Evolutionary conservation across 2,797 vertebrate genomes (phyloP).

Genomic region (Halcyon badia): DNA sequence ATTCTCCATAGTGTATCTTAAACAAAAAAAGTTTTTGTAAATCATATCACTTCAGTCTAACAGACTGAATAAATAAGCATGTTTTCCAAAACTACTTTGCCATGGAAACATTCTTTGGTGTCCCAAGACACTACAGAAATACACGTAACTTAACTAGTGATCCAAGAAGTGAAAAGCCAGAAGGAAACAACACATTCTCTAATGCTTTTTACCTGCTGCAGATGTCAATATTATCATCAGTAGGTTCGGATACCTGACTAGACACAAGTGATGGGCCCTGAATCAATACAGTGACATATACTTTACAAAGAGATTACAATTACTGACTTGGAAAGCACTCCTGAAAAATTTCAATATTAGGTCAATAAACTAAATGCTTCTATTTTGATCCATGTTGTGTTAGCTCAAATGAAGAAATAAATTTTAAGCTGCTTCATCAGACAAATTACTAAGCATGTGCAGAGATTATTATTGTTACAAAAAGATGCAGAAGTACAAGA

Average conservation of each 20-base stretch:
- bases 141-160: background rate
- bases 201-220: constrained; percentile 46
- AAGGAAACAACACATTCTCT: background rate
- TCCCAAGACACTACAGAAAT: background rate
- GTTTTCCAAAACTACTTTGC: background rate
- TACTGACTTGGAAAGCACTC: constrained; percentile 72
- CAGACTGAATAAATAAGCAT: background rate
- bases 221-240: constrained; percentile 34
- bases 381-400: constrained; percentile 52
- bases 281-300: constrained; percentile 75
- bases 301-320: constrained; percentile 72
- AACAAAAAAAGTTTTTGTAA: background rate
- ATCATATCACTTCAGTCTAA: background rate
- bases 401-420: constrained; percentile 48
- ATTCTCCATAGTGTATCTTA: background rate
- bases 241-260: constrained; percentile 55
- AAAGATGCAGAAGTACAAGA: constrained; percentile 33
- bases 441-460: constrained; percentile 50
- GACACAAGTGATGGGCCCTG: constrained; percentile 35
- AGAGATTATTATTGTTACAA: background rate
- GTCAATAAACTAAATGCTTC: constrained; percentile 73
- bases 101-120: background rate
- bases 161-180: constrained; percentile 42
- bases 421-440: constrained; percentile 60
- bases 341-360: constrained; percentile 73